These are phyloP conservation scores for Sebastes kiyomatsui DNA, from an alignment of 2,797 vertebrate genomes.

Conservation along the genomic window DNA sequence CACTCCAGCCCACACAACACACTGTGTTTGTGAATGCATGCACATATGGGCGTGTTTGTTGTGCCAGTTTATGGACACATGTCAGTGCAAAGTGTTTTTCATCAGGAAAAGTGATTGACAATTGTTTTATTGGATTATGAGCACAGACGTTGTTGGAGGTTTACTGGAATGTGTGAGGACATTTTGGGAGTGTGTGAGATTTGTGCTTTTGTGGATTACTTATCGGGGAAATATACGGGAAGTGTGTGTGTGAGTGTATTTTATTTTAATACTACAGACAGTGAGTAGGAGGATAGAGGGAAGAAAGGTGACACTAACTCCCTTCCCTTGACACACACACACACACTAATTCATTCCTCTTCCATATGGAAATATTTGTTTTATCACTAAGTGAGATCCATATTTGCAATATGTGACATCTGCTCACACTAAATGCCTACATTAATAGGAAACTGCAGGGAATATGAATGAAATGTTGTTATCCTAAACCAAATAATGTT, in stretches of 20 bases:
- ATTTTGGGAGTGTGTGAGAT: neutral
- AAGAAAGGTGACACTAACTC: neutral
- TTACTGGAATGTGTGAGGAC: neutral
- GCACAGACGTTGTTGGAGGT: conserved; percentile 2
- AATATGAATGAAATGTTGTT: neutral
- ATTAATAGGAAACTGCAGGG: neutral
- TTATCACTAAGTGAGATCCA: conserved; percentile 4
- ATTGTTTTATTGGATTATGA: conserved; percentile 38
- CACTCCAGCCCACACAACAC: conserved; percentile 11
- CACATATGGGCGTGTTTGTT: conserved; percentile 17
- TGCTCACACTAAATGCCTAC: conserved; percentile 1
- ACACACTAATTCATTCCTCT: neutral
- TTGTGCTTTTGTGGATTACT: neutral
- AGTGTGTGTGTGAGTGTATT: neutral
- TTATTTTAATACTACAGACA: neutral
- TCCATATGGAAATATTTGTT: conserved; percentile 21
- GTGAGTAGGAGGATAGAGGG: conserved; percentile 17
- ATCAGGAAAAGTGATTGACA: conserved; percentile 35
- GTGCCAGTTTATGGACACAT: conserved; percentile 17
- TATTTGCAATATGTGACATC: conserved; percentile 9
- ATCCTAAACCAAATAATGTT: neutral
- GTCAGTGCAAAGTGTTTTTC: conserved; percentile 38
- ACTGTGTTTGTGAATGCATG: conserved; percentile 13
- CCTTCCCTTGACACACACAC: neutral
- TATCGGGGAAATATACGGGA: neutral